phyloP scores from a whole-genome alignment of 2,888 invertebrate genomes.

The Ectobius pallidus region DNA sequence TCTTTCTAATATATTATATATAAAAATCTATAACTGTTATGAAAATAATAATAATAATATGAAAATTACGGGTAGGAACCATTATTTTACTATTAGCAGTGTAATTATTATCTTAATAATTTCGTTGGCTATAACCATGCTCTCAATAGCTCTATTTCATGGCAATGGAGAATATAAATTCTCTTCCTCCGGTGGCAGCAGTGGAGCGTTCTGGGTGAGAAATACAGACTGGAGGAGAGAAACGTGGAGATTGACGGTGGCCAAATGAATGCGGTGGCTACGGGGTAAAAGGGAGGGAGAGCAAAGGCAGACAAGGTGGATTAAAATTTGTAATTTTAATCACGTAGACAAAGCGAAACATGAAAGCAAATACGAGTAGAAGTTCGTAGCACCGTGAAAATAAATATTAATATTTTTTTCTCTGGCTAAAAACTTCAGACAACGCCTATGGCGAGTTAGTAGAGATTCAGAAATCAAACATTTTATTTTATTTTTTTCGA shows the following conservation, averaged over 20 bases:
- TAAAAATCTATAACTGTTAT: too few relatives aligned
- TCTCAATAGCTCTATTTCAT: too few relatives aligned
- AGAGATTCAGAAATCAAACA: background rate
- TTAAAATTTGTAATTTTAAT: conserved; percentile 41
- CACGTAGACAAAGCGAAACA: conserved; percentile 37
- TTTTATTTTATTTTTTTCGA: background rate
- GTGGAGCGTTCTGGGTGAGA: background rate
- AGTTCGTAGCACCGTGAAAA: conserved; percentile 24
- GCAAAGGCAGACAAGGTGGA: conserved; percentile 28
- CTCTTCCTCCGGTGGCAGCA: background rate
- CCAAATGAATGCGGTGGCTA: background rate
- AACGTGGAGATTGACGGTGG: conserved; percentile 18
- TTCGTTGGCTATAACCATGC: too few relatives aligned
- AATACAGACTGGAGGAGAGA: background rate
- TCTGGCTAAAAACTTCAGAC: conserved; percentile 12
- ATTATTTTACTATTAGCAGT: too few relatives aligned
- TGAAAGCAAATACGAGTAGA: conserved; percentile 25
- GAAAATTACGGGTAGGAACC: too few relatives aligned
- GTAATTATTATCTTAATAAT: too few relatives aligned
- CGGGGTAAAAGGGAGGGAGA: background rate
- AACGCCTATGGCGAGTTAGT: conserved; percentile 5
- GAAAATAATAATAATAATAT: too few relatives aligned
- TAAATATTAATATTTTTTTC: conserved; percentile 24
- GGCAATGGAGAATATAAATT: conserved; percentile 19
- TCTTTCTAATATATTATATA: too few relatives aligned